phyloP scores from a whole-genome alignment of 2,888 invertebrate genomes.

The Plebejus anna region DNA sequence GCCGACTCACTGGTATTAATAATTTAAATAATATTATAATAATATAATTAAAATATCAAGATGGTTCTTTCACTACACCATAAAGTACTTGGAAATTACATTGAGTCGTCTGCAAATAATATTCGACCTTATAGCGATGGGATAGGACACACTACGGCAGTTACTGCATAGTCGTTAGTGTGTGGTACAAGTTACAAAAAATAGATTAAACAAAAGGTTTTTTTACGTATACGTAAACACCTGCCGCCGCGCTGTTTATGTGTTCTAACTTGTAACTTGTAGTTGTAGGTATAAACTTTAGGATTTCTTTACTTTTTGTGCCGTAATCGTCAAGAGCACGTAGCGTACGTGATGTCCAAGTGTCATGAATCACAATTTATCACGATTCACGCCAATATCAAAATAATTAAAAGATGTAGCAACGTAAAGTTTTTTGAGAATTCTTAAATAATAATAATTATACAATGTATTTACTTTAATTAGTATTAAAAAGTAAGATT shows the following conservation, averaged over 20 bases:
- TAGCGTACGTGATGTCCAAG: background rate
- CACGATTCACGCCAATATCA: too few species aligned
- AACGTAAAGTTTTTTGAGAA: too few species aligned
- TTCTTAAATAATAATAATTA: too few species aligned
- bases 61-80: constrained; percentile 52
- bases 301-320: constrained; percentile 15
- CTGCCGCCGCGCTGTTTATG: constrained; percentile 15
- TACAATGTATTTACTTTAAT: too few species aligned
- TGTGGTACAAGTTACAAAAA: constrained; percentile 59
- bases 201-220: constrained; percentile 32
- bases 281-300: background rate
- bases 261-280: background rate
- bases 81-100: constrained; percentile 74
- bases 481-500: too few species aligned
- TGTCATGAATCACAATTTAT: background rate
- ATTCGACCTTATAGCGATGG: constrained; percentile 51
- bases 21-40: background rate
- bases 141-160: constrained; percentile 50
- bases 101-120: constrained; percentile 43
- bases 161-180: constrained; percentile 47
- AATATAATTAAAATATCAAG: constrained; percentile 47
- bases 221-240: constrained; percentile 30
- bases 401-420: background rate
- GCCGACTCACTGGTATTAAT: background rate
- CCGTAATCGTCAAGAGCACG: background rate